These are phyloP conservation scores for Chelonus insularis DNA, from an alignment of 1,140 invertebrate genomes.

Conservation along the genomic window DNA sequence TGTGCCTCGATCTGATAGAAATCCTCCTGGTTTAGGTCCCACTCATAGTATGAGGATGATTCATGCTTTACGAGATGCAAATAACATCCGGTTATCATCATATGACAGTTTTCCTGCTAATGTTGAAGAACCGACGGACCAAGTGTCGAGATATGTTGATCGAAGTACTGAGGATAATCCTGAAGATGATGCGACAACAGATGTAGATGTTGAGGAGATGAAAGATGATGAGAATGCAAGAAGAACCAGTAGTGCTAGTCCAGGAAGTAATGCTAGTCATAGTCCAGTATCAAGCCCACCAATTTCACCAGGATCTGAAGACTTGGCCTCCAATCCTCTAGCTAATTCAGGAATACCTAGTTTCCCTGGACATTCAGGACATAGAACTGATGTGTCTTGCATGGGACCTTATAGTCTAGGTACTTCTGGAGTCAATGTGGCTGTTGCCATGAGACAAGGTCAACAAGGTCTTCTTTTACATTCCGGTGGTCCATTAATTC, in stretches of 20 bases:
- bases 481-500: slow-evolving; percentile 47
- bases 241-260: slow-evolving; percentile 46
- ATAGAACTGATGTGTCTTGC: slow-evolving; percentile 19
- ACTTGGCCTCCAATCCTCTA: slow-evolving; percentile 31
- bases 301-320: slow-evolving; percentile 55
- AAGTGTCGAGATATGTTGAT: neutral
- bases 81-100: neutral
- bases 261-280: slow-evolving; percentile 50
- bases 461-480: slow-evolving; percentile 51
- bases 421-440: slow-evolving; percentile 32
- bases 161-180: slow-evolving; percentile 20
- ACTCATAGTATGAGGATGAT: slow-evolving; percentile 15
- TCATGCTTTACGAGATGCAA: slow-evolving; percentile 19
- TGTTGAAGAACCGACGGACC: slow-evolving; percentile 6
- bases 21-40: neutral
- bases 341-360: slow-evolving; percentile 28
- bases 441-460: slow-evolving; percentile 43
- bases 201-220: slow-evolving; percentile 33
- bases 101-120: slow-evolving; percentile 9
- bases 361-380: slow-evolving; percentile 31
- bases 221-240: slow-evolving; percentile 22
- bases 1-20: slow-evolving; percentile 6
- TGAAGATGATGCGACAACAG: slow-evolving; percentile 24
- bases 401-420: slow-evolving; percentile 38
- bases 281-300: slow-evolving; percentile 53